These are phyloP conservation scores for Sinopyrophorus schimmeli DNA, from an alignment of 2,888 invertebrate species.

Conservation along the genomic window DNA sequence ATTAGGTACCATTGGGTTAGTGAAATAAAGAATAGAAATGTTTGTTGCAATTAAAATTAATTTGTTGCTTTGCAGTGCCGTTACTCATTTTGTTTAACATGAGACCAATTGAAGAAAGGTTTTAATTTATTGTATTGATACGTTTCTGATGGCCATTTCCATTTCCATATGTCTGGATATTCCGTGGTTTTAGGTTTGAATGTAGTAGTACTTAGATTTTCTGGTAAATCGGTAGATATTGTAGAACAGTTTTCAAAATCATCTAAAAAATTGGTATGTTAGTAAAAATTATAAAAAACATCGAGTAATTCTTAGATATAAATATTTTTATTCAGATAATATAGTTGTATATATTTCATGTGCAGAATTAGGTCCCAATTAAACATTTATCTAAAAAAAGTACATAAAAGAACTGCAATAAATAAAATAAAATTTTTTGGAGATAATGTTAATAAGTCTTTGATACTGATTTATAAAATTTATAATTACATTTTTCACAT, in stretches of 20 bases:
- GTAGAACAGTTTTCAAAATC: not conserved
- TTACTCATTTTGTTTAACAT: no score
- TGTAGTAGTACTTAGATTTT: not conserved
- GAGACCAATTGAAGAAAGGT: slow-evolving; percentile 6
- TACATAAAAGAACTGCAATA: no score
- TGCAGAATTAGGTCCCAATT: no score
- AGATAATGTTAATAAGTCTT: no score
- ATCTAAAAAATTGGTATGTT: slow-evolving; percentile 2
- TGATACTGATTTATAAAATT: no score
- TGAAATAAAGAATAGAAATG: no score
- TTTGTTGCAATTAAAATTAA: no score
- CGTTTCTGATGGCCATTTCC: slow-evolving; percentile 1
- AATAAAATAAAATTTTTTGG: no score
- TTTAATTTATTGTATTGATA: not conserved
- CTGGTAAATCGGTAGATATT: not conserved
- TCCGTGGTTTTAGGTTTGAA: not conserved
- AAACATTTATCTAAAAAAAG: no score
- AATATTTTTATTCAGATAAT: no score
- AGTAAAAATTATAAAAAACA: slow-evolving; percentile 1
- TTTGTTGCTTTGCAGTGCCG: no score
- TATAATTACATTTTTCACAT: slow-evolving; percentile 7
- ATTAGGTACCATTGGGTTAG: no score
- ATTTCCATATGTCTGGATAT: slow-evolving; percentile 1
- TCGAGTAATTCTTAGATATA: not conserved
- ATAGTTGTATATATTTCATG: not conserved